Evolutionary conservation across 2,113 vertebrate genomes (phyloP), one percentile per base, ranked within the genome.

Genomic region (Corydoras maculifer): DNA sequence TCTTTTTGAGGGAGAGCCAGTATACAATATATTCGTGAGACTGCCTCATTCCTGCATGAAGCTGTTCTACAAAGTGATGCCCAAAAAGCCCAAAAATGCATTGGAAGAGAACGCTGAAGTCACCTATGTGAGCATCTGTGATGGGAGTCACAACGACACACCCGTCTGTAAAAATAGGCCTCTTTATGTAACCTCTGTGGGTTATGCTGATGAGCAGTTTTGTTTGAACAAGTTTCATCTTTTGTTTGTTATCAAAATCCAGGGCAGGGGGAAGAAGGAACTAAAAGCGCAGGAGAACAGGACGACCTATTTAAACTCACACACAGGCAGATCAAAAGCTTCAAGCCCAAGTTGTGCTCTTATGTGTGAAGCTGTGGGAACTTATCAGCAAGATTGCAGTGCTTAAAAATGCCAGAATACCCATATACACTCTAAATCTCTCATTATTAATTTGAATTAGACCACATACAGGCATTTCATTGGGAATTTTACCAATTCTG

Each of bases 241-340:
- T 69, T 83, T 87, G 86, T 88, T 86, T 85, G 75, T 84, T 84
- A 81, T 84, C 80, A 77, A 74, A 81, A 84, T 86, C 82, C 82
- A 85, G 84, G 84, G 75, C 85, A 83, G 80, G 74, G 31, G 73
- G 64, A 75, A 78, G 73, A 75, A 77, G 74, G 78, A 75, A 14
- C 76, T 60, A 60, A 69, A 68, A 60, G 10, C 77, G 72, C 69
- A 25, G 68, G 66, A 79, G 80, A 81, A 74, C 76, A 74, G 75
- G 69, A 76, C 82, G 86, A 86, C 85, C 87, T 86, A 88, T 85
- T 89, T 88, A 83, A 79, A 64, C 30, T 50, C 9, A 12, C 9
- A 68, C 58, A 49, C 75, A 50, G 50, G 67, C 70, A 77, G 69
- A 82, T 72, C 9, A 73, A 70, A 69, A 59, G 63, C 53, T 53